phyloP scores from a whole-genome alignment of 2,888 invertebrate genomes.

The Frankliniella fusca region DNA sequence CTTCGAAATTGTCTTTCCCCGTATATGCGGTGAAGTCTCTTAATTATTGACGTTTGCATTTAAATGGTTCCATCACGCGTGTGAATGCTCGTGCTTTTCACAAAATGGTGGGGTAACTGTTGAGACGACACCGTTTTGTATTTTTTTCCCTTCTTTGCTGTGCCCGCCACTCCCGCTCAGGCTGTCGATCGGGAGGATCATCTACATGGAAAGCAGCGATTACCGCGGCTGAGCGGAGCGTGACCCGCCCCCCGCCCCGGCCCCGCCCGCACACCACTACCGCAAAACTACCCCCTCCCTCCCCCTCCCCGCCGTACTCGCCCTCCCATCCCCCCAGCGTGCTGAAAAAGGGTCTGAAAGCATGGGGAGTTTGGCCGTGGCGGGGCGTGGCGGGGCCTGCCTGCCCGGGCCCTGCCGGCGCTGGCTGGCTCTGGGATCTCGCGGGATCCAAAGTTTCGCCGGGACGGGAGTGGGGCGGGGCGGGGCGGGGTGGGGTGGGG shows the following conservation, averaged over 20 bases:
- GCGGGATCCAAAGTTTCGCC: conserved; percentile 4
- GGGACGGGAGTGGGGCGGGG: background rate
- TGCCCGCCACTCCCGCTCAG: background rate
- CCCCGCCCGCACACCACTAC: too few relatives aligned
- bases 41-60: too few relatives aligned
- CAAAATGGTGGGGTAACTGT: too few relatives aligned
- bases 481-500: background rate
- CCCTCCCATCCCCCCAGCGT: background rate
- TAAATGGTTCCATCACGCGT: too few relatives aligned
- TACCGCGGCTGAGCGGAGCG: too few relatives aligned
- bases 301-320: background rate
- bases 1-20: too few relatives aligned
- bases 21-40: too few relatives aligned
- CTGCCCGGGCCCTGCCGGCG: too few relatives aligned
- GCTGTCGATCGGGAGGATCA: conserved; percentile 5
- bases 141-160: too few relatives aligned
- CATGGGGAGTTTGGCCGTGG: background rate
- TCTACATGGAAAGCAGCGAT: conserved; percentile 7
- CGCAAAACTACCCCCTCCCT: background rate
- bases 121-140: too few relatives aligned
- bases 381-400: background rate
- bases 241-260: too few relatives aligned
- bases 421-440: background rate
- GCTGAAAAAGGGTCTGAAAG: conserved; percentile 11
- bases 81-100: too few relatives aligned